Percentiles rank a stretch among this genome's conserved stretches.
These are phyloP conservation scores for Drosophila ercepeae DNA, from an alignment of 1,140 invertebrate species.

Conservation along the genomic window DNA sequence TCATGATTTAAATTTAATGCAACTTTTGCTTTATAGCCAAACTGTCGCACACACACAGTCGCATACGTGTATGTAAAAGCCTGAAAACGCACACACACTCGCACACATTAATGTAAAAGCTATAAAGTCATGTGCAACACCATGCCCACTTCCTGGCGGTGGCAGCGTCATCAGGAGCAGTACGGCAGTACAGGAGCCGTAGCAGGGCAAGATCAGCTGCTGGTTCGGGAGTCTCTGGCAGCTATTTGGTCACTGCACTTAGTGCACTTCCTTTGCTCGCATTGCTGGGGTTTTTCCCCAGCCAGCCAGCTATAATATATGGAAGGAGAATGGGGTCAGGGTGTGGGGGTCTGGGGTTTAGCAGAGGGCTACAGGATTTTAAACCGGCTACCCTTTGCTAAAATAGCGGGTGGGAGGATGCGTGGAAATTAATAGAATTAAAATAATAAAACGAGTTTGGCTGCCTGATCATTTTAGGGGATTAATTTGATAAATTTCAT, in stretches of 20 bases:
- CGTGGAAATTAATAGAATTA: background rate
- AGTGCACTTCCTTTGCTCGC: conserved; percentile 69
- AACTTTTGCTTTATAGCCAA: conserved; percentile 62
- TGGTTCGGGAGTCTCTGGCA: conserved; percentile 47
- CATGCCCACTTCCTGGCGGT: conserved; percentile 58
- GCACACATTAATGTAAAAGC: conserved; percentile 51
- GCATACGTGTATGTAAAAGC: background rate
- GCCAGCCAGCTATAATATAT: conserved; percentile 7
- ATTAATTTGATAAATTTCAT: too few species aligned
- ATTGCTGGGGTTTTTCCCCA: conserved; percentile 57
- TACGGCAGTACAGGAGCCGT: conserved; percentile 2
- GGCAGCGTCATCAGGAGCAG: conserved; percentile 21
- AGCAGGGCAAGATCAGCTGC: conserved; percentile 17
- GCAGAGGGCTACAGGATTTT: conserved; percentile 26
- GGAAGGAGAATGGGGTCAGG: background rate
- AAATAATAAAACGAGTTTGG: background rate
- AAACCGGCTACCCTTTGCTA: conserved; percentile 14
- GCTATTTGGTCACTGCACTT: conserved; percentile 78
- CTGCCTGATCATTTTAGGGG: too few species aligned
- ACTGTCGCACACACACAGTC: conserved; percentile 40
- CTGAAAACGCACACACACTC: background rate
- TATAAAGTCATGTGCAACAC: conserved; percentile 77
- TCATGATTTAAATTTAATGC: conserved; percentile 77
- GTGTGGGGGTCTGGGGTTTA: background rate
- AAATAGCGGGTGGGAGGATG: background rate